Base-by-base conservation (phyloP, 2,888 invertebrate species). In the Escarpia spicata region DNA sequence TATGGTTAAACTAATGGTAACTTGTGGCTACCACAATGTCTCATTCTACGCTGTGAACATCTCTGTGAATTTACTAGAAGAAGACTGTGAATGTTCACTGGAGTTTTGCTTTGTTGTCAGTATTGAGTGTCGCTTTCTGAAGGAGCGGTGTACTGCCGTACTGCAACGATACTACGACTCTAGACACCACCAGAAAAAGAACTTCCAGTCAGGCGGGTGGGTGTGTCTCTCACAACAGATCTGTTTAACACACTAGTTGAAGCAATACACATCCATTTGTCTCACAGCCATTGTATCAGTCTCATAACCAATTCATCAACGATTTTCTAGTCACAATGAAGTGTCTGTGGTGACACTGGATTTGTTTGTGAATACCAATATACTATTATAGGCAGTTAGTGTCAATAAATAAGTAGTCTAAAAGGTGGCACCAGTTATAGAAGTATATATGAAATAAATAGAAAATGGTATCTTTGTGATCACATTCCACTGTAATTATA, bases 171-270 rank as follows among this genome's bases (percentile, higher is more conserved):
- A 98, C 96, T 99, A 99, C 96, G 98, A 98, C 90, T 98, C 98
- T 58, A 98, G 98, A 96, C 98, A 98, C 95, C 99, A 99, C 96
- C 98, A 98, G 95, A 99, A 99, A 96, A 98, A 98, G 95, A 98
- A 98, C 95, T 97, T 99, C 90, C 98, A 98, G 96, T 98, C 98
- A 58, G 98, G 98, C 95, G 98, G 98, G 97, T 98, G 96, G 97
- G 96, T 52, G 9, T 9, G 52, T 52, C 52, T 93, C 43, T 44
- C 92, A 37, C 45, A 19, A 19, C 58, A 92, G 92, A 37, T 90
- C 90, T 43, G 10, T 43, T 90, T 90, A 37, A 31, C 37, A 0
- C 37, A 37, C 37, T 37, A 37, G 37, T 37, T 37, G 37, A 37
- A 37, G 37, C 37, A 37, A 37, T 37, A 37, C 37, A 37, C 37